phyloP scores from a whole-genome alignment of 2,888 invertebrate genomes.

The Pasiphila rectangulata region DNA sequence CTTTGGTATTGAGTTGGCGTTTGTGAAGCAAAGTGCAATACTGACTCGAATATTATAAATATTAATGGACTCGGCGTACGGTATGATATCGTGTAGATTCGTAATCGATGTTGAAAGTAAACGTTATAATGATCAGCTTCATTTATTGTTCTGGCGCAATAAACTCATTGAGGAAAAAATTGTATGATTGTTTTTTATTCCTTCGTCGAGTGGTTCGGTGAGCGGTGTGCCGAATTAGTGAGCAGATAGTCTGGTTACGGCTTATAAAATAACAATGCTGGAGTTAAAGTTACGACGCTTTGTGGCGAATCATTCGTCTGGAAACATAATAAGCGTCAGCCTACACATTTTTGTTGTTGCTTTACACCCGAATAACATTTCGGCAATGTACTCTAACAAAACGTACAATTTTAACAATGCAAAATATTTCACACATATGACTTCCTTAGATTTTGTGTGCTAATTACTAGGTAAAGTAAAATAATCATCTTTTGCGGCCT shows the following conservation, averaged over 20 bases:
- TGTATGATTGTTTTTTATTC: constrained; percentile 68
- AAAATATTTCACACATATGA: constrained; percentile 30
- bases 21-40: constrained; percentile 76
- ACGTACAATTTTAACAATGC: constrained; percentile 20
- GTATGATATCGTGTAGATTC: constrained; percentile 74
- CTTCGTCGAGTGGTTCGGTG: constrained; percentile 36
- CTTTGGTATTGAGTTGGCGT: constrained; percentile 65
- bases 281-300: constrained; percentile 36
- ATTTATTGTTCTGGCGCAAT: constrained; percentile 80
- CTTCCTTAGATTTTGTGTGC: no score
- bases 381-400: constrained; percentile 22
- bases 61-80: constrained; percentile 68
- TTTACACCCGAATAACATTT: constrained; percentile 13
- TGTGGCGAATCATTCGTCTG: constrained; percentile 46
- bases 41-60: constrained; percentile 71
- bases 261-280: constrained; percentile 45
- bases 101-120: constrained; percentile 81
- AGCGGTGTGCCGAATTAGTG: constrained; percentile 51
- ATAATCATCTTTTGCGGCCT: no score
- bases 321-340: constrained; percentile 42
- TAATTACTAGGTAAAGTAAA: no score
- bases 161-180: constrained; percentile 76
- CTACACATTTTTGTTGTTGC: constrained; percentile 39
- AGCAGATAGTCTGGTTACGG: constrained; percentile 48
- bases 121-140: constrained; percentile 80